Base-by-base conservation (phyloP, 2,797 vertebrate genomes). In the Gymnocypris eckloni region DNA sequence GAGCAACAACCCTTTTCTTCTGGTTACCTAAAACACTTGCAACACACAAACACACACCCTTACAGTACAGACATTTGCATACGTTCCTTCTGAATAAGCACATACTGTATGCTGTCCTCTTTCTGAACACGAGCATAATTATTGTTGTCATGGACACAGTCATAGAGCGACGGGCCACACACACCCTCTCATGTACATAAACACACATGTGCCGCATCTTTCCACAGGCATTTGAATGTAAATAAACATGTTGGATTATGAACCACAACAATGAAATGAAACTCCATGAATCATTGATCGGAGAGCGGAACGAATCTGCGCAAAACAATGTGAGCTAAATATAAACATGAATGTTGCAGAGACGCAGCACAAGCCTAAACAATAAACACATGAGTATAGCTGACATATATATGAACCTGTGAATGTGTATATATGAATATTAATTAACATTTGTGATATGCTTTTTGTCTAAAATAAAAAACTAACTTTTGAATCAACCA, bases 261-360 rank as follows among this genome's bases (percentile, higher is more conserved):
- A 85, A 64, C 41, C 77, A 80, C 67, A 80, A 73, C 67, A 37
- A 43, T 71, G 54, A 59, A 73, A 50, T 11, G 52, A 28, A 72
- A 50, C 25, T 56, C 25, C 84, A 81, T 87, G 79, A 87, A 88
- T 88, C 83, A 82, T 86, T 88, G 75, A 88, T 88, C 22, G 45
- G 73, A 82, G 39, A 52, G 43, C 6, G 25, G 43, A 77, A 79
- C 39, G 6, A 83, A 72, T 16, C 16, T 6, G 39, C 7, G 4
- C 69, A 66, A 73, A 78, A 87, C 72, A 88, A 52, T 82, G 83
- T 48, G 45, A 66, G 79, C 83, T 88, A 88, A 88, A 88, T 73
- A 88, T 85, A 85, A 84, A 82, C 72, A 10, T 72, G 43, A 78
- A n/a, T 82, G 83, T 85, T 52, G 52, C 64, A 45, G 66, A 78